Evolutionary conservation across 1,140 invertebrate species (phyloP).

Genomic region (Antheraea mylitta): DNA sequence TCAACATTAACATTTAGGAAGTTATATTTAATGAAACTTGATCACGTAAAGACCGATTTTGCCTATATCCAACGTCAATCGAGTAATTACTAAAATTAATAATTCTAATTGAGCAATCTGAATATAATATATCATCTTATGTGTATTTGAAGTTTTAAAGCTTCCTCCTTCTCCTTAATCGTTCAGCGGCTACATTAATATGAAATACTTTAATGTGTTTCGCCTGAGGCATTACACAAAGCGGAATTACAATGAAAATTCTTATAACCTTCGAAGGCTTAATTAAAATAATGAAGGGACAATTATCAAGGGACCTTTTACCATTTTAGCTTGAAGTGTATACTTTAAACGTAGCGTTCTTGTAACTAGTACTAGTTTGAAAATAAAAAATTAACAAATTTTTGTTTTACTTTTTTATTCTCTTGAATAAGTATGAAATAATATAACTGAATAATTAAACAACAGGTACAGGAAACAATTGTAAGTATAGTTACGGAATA

Average conservation of each 20-base stretch:
- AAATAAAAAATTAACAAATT: too few relatives aligned
- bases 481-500: too few relatives aligned
- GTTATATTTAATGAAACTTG: background rate
- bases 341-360: background rate
- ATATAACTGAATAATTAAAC: too few relatives aligned
- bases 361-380: too few relatives aligned
- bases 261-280: background rate
- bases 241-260: background rate
- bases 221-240: background rate
- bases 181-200: background rate
- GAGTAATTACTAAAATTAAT: conserved; percentile 1
- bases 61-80: background rate
- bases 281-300: background rate
- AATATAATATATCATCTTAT: conserved; percentile 12
- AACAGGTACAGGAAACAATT: too few relatives aligned
- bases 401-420: too few relatives aligned
- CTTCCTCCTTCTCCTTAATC: background rate
- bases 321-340: background rate
- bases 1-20: background rate
- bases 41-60: background rate
- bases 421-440: too few relatives aligned
- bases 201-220: background rate
- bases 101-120: conserved; percentile 17
- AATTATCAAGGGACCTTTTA: background rate
- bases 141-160: background rate